Percentiles rank a stretch among this genome's conserved stretches.
Conservation (phyloP, 1,140 invertebrate genomes). For the Hylaeus anthracinus region DNA sequence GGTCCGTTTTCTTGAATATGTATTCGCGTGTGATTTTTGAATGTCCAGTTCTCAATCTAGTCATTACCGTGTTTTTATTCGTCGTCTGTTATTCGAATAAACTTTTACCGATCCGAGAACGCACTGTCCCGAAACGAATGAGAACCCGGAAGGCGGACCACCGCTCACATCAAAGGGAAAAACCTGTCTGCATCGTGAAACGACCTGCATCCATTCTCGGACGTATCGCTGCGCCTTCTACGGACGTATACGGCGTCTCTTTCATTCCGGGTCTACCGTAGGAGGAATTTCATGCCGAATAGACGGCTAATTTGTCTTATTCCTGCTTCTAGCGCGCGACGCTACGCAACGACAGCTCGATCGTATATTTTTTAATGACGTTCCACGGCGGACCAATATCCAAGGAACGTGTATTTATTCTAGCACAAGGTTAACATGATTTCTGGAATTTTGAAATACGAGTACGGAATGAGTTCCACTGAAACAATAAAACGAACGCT, state of each 20-base stretch:
- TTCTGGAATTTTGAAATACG: not conserved
- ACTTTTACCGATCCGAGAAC: too few relatives aligned
- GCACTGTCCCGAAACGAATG: slow-evolving; percentile 8
- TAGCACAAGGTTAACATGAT: not conserved
- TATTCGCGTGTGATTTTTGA: too few relatives aligned
- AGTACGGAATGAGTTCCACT: too few relatives aligned
- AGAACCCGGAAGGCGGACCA: slow-evolving; percentile 60
- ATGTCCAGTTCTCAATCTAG: too few relatives aligned
- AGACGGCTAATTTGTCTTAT: slow-evolving; percentile 25
- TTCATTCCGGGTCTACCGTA: slow-evolving; percentile 6
- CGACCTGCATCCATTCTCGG: slow-evolving; percentile 56
- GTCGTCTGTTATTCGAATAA: too few relatives aligned
- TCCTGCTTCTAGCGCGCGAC: not conserved
- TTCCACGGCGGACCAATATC: not conserved
- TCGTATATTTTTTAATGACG: slow-evolving; percentile 10
- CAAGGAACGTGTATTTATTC: not conserved
- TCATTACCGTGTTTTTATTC: too few relatives aligned
- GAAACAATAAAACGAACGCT: not conserved
- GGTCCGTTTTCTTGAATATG: too few relatives aligned
- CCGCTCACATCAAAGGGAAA: slow-evolving; percentile 45
- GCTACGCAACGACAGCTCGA: slow-evolving; percentile 18
- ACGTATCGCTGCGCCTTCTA: slow-evolving; percentile 24
- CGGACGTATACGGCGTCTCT: slow-evolving; percentile 34
- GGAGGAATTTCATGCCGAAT: slow-evolving; percentile 20
- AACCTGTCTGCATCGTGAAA: slow-evolving; percentile 63